phyloP scores from a whole-genome alignment of 2,888 invertebrate species.

The Tiliacea aurago region DNA sequence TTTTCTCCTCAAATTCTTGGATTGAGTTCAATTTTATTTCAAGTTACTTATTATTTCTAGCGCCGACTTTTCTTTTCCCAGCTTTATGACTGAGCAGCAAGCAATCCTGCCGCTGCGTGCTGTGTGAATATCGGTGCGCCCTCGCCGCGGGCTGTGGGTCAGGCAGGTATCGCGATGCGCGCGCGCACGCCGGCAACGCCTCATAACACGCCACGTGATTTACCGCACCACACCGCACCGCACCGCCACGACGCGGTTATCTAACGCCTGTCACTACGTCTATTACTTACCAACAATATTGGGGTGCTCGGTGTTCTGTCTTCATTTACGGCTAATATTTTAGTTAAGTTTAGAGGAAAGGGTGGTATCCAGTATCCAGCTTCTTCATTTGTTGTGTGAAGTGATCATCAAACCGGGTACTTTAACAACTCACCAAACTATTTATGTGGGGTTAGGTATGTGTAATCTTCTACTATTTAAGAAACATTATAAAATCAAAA shows the following conservation, averaged over 20 bases:
- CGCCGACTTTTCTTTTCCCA: constrained; percentile 4
- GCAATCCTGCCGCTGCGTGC: constrained; percentile 37
- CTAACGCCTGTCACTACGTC: constrained; percentile 49
- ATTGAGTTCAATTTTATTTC: neutral
- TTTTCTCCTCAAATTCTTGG: neutral
- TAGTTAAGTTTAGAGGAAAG: neutral
- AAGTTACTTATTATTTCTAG: constrained; percentile 11
- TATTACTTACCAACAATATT: constrained; percentile 39
- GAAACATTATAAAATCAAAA: too few relatives aligned
- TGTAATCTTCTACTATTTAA: neutral
- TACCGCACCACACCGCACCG: constrained; percentile 44
- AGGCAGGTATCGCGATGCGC: constrained; percentile 67
- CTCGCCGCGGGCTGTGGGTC: constrained; percentile 75
- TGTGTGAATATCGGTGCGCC: constrained; percentile 54
- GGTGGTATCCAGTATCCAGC: too few relatives aligned
- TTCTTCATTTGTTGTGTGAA: too few relatives aligned
- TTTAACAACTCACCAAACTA: neutral
- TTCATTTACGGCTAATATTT: constrained; percentile 4
- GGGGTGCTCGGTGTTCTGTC: neutral
- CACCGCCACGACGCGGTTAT: constrained; percentile 48
- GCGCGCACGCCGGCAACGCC: constrained; percentile 61
- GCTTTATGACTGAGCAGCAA: constrained; percentile 17
- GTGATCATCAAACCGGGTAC: neutral
- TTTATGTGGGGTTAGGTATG: too few relatives aligned
- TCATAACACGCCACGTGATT: constrained; percentile 53